Conservation (phyloP, 2,888 invertebrate genomes). For the Cryptocheilus praepositus region DNA sequence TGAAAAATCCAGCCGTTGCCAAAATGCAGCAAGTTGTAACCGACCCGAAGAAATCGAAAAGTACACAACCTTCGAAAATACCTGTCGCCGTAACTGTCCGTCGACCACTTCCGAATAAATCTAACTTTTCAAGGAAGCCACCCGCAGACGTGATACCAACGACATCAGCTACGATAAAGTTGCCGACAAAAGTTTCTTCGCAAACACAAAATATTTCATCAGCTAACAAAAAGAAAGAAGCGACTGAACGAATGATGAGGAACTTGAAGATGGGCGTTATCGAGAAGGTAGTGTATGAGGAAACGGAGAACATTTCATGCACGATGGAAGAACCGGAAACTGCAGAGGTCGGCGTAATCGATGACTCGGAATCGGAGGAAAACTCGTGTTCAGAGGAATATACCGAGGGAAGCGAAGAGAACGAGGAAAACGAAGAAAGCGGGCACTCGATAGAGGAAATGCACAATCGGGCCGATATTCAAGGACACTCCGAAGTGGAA, state of each 20-base stretch:
- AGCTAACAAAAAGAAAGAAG: neutral
- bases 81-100: neutral
- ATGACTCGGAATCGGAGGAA: constrained; percentile 2
- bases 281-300: constrained; percentile 25
- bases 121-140: neutral
- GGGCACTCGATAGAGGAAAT: neutral
- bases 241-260: neutral
- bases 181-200: too few species aligned
- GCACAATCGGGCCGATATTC: too few species aligned
- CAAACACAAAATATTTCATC: neutral
- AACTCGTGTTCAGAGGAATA: constrained; percentile 12
- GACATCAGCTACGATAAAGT: constrained; percentile 53
- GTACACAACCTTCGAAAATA: constrained; percentile 18
- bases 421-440: constrained; percentile 28
- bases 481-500: neutral
- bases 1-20: too few species aligned
- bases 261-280: constrained; percentile 11
- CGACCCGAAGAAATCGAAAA: too few species aligned
- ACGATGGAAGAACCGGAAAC: neutral
- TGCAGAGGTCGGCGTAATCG: constrained; percentile 29
- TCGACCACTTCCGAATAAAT: neutral
- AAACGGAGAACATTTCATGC: constrained; percentile 10
- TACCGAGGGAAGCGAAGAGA: constrained; percentile 34
- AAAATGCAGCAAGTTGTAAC: too few species aligned
- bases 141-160: constrained; percentile 49